These are phyloP conservation scores for Antigone vipio DNA, from an alignment of 2,113 vertebrate species.

Conservation along the genomic window DNA sequence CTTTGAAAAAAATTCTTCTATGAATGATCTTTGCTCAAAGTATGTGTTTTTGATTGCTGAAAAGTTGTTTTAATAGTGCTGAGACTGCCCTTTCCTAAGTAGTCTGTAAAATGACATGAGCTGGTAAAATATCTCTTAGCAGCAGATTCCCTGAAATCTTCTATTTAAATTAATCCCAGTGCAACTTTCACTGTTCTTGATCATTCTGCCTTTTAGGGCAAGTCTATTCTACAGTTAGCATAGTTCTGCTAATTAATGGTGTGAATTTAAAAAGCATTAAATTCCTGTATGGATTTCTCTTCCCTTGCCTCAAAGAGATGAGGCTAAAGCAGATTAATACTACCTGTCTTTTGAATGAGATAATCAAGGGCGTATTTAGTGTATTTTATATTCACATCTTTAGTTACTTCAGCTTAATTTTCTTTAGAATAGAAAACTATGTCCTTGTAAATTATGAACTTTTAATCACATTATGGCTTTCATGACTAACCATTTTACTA, in stretches of 20 bases:
- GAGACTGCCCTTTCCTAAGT: neutral
- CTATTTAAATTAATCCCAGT: conserved; percentile 44
- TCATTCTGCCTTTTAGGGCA: neutral
- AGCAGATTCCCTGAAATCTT: conserved; percentile 9
- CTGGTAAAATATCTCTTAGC: neutral
- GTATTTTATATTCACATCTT: neutral
- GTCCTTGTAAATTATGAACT: neutral
- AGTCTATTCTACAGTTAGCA: neutral
- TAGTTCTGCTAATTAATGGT: neutral
- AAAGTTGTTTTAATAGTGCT: neutral
- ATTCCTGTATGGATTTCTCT: neutral
- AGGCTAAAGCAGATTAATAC: neutral
- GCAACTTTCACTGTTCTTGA: neutral
- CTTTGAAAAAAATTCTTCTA: neutral
- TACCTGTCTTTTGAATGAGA: neutral
- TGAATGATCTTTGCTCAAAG: neutral
- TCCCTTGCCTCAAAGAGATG: neutral
- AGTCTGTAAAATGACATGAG: neutral
- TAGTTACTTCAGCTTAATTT: neutral
- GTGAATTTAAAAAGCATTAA: neutral
- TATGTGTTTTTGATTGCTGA: neutral
- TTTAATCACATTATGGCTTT: neutral
- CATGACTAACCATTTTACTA: neutral
- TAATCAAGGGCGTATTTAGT: neutral
- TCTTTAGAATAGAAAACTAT: neutral